A percentile compares a stretch with the other conserved stretches of the same genome.
Conservation (phyloP, 2,888 invertebrate genomes). For the Dysmachus trigonus region DNA sequence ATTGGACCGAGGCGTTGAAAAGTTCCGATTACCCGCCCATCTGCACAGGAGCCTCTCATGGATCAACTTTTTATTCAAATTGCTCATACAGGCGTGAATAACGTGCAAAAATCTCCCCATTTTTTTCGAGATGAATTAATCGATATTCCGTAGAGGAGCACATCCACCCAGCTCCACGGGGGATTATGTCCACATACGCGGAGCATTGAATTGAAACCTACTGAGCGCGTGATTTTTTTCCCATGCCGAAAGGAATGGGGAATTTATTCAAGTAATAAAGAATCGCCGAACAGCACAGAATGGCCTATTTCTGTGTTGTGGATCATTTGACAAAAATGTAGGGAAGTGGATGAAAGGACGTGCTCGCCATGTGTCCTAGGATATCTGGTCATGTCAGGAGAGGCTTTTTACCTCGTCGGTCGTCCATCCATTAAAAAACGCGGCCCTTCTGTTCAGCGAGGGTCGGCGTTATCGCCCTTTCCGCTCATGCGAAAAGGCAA, state of each 20-base stretch:
- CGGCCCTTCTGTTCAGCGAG: not conserved
- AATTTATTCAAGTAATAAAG: not conserved
- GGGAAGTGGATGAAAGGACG: not conserved
- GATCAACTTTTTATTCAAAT: not conserved
- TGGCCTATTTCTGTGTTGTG: not conserved
- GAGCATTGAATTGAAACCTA: not conserved
- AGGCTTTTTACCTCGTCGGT: not conserved
- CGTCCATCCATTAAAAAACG: not conserved
- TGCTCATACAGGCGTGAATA: not conserved
- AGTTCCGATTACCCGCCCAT: not conserved
- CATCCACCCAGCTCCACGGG: not conserved
- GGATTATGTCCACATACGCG: not conserved
- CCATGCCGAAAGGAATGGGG: not conserved
- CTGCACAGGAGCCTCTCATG: not conserved
- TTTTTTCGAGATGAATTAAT: not conserved
- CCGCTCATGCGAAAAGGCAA: not conserved
- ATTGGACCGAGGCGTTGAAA: not conserved
- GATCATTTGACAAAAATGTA: not conserved
- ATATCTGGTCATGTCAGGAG: not conserved
- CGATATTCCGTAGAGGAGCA: not conserved
- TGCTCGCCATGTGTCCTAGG: not conserved
- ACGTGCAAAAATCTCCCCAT: not conserved
- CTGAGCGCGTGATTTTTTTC: not conserved
- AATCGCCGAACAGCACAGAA: not conserved
- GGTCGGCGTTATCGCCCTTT: not conserved